Evolutionary conservation across 2,797 vertebrate species (phyloP).

Genomic region (Sebastolobus altivelis): DNA sequence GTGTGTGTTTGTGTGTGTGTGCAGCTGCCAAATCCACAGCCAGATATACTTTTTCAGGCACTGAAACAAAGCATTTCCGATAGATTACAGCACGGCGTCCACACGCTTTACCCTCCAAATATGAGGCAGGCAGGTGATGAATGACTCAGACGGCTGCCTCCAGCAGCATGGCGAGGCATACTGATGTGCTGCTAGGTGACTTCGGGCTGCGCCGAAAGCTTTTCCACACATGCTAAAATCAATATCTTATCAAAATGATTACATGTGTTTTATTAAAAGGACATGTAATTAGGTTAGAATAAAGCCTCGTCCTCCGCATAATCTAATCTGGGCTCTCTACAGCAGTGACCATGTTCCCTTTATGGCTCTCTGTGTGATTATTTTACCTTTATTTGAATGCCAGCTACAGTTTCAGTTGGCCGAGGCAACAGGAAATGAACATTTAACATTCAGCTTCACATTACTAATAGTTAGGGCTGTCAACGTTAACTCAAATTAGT

Average conservation of each 20-base stretch:
- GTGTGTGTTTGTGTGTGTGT: background rate
- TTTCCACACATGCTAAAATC: slow-evolving; percentile 30
- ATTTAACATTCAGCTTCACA: too few relatives aligned
- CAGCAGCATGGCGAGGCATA: slow-evolving; percentile 36
- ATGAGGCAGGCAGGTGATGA: slow-evolving; percentile 38
- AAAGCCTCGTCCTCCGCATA: background rate
- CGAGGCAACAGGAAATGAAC: background rate
- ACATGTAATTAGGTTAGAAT: slow-evolving; percentile 26
- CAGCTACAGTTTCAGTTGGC: background rate
- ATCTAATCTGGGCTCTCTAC: slow-evolving; percentile 14
- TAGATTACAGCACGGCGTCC: slow-evolving; percentile 17
- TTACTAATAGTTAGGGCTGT: background rate
- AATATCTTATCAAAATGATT: slow-evolving; percentile 32
- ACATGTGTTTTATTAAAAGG: slow-evolving; percentile 9
- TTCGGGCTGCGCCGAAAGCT: slow-evolving; percentile 24
- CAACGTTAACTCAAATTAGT: too few relatives aligned
- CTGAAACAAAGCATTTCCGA: background rate
- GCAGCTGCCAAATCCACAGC: background rate
- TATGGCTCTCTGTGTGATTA: background rate
- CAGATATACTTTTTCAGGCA: background rate
- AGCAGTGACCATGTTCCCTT: background rate
- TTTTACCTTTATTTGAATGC: background rate
- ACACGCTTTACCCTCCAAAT: background rate
- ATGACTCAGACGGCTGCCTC: slow-evolving; percentile 39
- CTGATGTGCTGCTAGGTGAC: slow-evolving; percentile 44